phyloP scores from a whole-genome alignment of 2,888 invertebrate genomes.

The Endotricha flammealis region DNA sequence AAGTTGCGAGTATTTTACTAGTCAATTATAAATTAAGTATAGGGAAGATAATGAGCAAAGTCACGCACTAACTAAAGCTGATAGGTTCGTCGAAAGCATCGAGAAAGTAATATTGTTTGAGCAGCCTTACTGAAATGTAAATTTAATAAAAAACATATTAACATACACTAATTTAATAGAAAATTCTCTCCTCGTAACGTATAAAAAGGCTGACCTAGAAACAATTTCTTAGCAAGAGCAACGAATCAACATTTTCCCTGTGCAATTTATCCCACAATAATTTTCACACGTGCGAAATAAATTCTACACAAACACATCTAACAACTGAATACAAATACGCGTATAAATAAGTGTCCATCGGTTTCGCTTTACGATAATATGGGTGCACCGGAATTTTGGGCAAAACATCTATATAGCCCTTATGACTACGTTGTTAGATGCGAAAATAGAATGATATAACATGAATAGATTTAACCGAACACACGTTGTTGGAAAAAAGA shows the following conservation, averaged over 20 bases:
- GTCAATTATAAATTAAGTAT: no score
- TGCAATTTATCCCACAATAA: background rate
- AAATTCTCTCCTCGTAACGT: no score
- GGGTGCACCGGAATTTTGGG: background rate
- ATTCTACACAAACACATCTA: constrained; percentile 8
- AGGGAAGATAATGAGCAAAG: no score
- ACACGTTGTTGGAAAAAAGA: constrained; percentile 23
- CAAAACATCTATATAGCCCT: background rate
- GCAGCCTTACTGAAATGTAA: no score
- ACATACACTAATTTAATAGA: no score
- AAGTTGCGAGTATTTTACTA: no score
- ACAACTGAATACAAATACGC: constrained; percentile 15
- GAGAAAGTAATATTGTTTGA: no score
- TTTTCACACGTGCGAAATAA: constrained; percentile 9
- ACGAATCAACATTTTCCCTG: constrained; percentile 2
- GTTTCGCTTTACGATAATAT: constrained; percentile 24
- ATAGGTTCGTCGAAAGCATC: no score
- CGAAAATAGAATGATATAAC: constrained; percentile 3
- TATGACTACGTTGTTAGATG: background rate
- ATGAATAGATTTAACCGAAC: constrained; percentile 21
- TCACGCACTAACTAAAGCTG: no score
- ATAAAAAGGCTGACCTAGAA: no score
- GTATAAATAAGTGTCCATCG: constrained; percentile 25
- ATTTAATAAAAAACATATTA: no score
- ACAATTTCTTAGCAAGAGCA: constrained; percentile 22